phyloP scores from a whole-genome alignment of 2,113 vertebrate species.

The Andinoacara biseriatus region DNA sequence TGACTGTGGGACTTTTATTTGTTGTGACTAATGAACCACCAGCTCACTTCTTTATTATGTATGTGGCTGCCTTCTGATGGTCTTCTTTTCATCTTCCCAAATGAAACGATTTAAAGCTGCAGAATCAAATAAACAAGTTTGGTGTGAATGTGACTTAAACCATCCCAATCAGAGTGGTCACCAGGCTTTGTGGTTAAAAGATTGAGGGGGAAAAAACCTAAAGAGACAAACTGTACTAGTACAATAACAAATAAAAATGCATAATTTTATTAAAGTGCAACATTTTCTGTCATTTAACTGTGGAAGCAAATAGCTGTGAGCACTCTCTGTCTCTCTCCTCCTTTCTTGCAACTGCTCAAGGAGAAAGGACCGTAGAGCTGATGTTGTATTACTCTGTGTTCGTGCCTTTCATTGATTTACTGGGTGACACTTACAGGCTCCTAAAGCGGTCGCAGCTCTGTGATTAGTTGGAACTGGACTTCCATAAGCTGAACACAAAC shows the following conservation, averaged over 20 bases:
- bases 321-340: not conserved
- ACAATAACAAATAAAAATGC: not conserved
- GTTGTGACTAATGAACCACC: conserved; percentile 19
- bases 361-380: not conserved
- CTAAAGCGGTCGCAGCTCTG: not conserved
- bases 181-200: not conserved
- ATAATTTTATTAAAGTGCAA: not conserved
- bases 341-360: not conserved
- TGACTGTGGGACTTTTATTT: not conserved
- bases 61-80: not conserved
- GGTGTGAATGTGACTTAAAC: not conserved
- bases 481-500: conserved; percentile 30
- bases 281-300: not conserved
- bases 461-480: conserved; percentile 28
- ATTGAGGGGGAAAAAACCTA: not conserved
- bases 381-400: not conserved
- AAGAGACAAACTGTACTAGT: not conserved
- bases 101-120: conserved; percentile 19
- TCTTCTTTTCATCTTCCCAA: not conserved
- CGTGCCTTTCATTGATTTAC: conserved; percentile 1
- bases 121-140: not conserved
- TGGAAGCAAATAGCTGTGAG: not conserved
- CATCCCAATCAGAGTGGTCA: not conserved
- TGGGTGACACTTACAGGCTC: not conserved
- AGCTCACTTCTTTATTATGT: not conserved